These are phyloP conservation scores for Stichodactyla helianthus DNA, from an alignment of 64 coral and sea anemone genomes.

Conservation along the genomic window DNA sequence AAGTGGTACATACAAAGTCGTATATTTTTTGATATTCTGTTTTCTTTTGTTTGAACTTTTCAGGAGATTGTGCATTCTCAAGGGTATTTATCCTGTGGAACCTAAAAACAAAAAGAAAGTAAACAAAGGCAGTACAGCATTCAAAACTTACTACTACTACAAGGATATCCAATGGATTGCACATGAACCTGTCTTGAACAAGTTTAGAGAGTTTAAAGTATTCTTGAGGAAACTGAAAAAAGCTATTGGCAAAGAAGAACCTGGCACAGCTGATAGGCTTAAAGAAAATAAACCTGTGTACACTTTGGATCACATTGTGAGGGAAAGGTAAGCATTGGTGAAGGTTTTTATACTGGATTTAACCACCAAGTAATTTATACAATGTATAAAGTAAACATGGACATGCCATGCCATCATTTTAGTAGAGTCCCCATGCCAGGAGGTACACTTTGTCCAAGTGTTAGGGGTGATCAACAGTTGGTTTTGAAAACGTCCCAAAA, in stretches of 20 bases:
- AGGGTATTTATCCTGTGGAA: slow-evolving; percentile 95
- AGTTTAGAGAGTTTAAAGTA: slow-evolving; percentile 92
- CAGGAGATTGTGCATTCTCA: slow-evolving; percentile 87
- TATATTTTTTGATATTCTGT: neutral
- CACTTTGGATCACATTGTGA: slow-evolving; percentile 88
- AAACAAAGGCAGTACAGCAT: slow-evolving; percentile 83
- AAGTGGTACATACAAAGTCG: no score
- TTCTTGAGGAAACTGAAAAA: slow-evolving; percentile 95
- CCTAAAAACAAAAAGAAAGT: slow-evolving; percentile 98
- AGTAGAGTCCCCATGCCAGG: no score
- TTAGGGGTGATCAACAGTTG: no score
- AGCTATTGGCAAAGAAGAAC: slow-evolving; percentile 93
- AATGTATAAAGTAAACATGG: neutral
- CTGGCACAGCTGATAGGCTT: slow-evolving; percentile 75
- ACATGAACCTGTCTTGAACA: slow-evolving; percentile 91
- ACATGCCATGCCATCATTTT: no score
- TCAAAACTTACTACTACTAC: slow-evolving; percentile 83
- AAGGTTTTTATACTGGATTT: no score
- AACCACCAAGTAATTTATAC: no score
- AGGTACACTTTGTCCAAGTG: no score
- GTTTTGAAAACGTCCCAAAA: no score
- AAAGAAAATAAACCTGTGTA: slow-evolving; percentile 88
- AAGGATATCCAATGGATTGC: slow-evolving; percentile 91
- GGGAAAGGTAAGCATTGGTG: slow-evolving; percentile 60
- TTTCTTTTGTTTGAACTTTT: neutral